Percentiles rank a stretch among this genome's conserved stretches.
phyloP scores from a whole-genome alignment of 1,140 invertebrate species.

The Drosophila repletoides region DNA sequence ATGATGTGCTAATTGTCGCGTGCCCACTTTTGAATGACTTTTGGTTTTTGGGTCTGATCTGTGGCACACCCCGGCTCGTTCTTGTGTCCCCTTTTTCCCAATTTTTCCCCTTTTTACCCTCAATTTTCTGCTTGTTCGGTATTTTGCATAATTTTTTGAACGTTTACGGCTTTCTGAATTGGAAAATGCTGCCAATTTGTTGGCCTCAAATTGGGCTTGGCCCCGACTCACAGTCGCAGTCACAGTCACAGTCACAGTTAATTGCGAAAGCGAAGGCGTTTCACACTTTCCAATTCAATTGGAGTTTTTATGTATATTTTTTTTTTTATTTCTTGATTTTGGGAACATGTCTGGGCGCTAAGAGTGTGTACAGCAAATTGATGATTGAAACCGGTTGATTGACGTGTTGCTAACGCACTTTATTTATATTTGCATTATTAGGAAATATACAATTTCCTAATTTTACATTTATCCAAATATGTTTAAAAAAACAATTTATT shows the following conservation, averaged over 20 bases:
- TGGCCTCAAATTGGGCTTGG: conserved; percentile 42
- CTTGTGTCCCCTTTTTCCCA: neutral
- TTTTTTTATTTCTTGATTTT: neutral
- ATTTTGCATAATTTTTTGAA: conserved; percentile 57
- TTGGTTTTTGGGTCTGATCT: conserved; percentile 22
- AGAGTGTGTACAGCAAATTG: too few species aligned
- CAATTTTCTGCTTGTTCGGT: conserved; percentile 3
- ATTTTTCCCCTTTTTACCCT: neutral
- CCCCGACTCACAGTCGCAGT: conserved; percentile 12
- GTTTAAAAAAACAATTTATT: too few species aligned
- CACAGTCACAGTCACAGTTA: conserved; percentile 3
- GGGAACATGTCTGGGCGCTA: too few species aligned
- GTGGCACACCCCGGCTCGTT: conserved; percentile 2
- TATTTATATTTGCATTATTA: too few species aligned
- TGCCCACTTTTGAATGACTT: conserved; percentile 56
- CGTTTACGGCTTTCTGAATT: conserved; percentile 36
- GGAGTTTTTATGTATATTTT: neutral
- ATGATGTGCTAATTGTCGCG: conserved; percentile 78
- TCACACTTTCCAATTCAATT: conserved; percentile 47
- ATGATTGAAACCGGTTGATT: too few species aligned
- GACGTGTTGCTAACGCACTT: too few species aligned
- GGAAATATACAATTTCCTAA: too few species aligned
- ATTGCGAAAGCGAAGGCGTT: conserved; percentile 33
- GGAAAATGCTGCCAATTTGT: conserved; percentile 37
- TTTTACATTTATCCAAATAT: too few species aligned